Conservation (phyloP, 2,888 invertebrate species). For the Drosophila acutilabella region DNA sequence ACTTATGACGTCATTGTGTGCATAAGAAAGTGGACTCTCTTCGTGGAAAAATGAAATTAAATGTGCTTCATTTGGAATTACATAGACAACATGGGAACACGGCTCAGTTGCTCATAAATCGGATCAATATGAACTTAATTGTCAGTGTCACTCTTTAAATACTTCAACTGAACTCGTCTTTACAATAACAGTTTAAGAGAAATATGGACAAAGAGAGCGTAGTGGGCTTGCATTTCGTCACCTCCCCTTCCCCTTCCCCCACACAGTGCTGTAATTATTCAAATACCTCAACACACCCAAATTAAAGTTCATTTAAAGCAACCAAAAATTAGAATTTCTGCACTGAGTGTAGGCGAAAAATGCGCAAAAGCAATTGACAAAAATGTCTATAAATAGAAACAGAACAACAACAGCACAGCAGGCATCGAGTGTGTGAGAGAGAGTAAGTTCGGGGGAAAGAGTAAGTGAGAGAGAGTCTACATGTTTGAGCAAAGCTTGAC, state of each 20-base stretch:
- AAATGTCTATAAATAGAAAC: constrained; percentile 11
- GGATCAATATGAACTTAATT: too few relatives aligned
- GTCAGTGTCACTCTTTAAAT: too few relatives aligned
- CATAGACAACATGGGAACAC: too few relatives aligned
- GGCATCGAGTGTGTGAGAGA: not conserved
- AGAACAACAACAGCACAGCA: not conserved
- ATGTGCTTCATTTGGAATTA: not conserved
- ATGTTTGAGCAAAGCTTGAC: constrained; percentile 9
- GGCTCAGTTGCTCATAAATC: too few relatives aligned
- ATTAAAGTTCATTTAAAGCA: not conserved
- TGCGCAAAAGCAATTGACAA: constrained; percentile 8
- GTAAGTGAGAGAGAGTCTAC: too few relatives aligned
- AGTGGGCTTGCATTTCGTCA: too few relatives aligned
- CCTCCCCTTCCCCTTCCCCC: too few relatives aligned
- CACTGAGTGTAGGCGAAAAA: constrained; percentile 3
- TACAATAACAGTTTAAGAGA: too few relatives aligned
- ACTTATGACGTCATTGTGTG: not conserved
- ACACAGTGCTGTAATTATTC: too few relatives aligned
- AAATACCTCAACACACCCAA: too few relatives aligned
- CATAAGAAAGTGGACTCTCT: not conserved
- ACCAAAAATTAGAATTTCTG: not conserved
- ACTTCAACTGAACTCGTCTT: too few relatives aligned
- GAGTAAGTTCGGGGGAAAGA: not conserved
- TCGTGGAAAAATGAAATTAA: not conserved
- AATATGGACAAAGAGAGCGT: too few relatives aligned